These are phyloP conservation scores for Petromus typicus DNA, from an alignment of 2,113 vertebrate genomes.

Conservation along the genomic window DNA sequence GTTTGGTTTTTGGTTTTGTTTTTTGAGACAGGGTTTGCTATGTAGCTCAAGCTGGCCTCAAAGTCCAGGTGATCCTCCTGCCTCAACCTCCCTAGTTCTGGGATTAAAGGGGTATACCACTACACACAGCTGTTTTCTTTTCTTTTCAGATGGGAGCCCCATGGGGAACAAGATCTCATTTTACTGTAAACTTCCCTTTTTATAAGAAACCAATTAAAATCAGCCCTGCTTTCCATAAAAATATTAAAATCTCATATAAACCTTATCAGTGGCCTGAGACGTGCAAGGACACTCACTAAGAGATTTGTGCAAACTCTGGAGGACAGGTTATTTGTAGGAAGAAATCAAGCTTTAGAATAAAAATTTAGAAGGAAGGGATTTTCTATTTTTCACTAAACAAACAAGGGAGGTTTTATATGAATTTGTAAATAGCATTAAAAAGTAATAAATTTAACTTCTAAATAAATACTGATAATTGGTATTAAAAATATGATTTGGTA, in stretches of 20 bases:
- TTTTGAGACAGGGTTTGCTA: neutral
- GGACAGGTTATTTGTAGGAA: slow-evolving; percentile 30
- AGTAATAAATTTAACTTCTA: slow-evolving; percentile 54
- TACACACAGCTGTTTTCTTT: neutral
- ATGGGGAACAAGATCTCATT: neutral
- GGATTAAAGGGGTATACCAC: neutral
- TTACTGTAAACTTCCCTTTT: slow-evolving; percentile 26
- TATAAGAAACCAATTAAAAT: slow-evolving; percentile 57
- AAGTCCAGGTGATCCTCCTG: neutral
- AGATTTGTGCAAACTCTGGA: slow-evolving; percentile 61
- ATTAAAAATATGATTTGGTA: slow-evolving; percentile 59
- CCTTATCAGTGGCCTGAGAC: slow-evolving; percentile 64
- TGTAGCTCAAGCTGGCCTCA: neutral
- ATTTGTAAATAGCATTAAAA: slow-evolving; percentile 48
- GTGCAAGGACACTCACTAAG: slow-evolving; percentile 57
- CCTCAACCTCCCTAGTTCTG: neutral
- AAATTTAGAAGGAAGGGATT: slow-evolving; percentile 45
- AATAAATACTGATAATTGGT: slow-evolving; percentile 69
- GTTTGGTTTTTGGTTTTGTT: neutral
- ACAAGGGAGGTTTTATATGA: slow-evolving; percentile 41
- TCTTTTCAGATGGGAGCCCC: slow-evolving; percentile 28
- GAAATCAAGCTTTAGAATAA: slow-evolving; percentile 38
- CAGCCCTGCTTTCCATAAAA: slow-evolving; percentile 54
- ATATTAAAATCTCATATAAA: slow-evolving; percentile 60
- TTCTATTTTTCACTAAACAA: slow-evolving; percentile 62